Conservation (phyloP, 2,797 vertebrate species). For the Gambelia wislizenii region DNA sequence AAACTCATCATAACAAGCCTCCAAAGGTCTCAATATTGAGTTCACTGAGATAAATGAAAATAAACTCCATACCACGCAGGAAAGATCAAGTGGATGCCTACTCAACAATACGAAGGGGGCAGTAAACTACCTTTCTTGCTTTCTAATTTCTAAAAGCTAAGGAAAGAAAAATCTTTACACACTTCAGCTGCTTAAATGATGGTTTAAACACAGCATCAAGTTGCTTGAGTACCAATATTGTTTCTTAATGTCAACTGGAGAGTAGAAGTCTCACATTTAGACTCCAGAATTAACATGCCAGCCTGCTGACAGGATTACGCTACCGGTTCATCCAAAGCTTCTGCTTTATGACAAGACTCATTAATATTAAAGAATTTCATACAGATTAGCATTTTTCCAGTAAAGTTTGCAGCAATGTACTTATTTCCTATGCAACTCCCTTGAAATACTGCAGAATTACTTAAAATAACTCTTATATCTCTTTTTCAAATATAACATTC, state of each 20-base stretch:
- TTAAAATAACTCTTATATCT: slow-evolving; percentile 16
- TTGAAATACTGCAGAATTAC: not conserved
- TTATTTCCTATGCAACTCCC: slow-evolving; percentile 26
- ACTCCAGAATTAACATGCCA: not conserved
- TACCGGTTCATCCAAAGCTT: slow-evolving; percentile 38
- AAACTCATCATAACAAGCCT: not conserved
- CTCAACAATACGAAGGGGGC: too few species aligned
- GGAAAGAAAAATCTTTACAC: not conserved
- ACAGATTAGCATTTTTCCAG: slow-evolving; percentile 45
- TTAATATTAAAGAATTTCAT: slow-evolving; percentile 43
- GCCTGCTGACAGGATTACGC: slow-evolving; percentile 43
- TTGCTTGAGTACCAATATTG: slow-evolving; percentile 22
- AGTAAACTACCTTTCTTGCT: not conserved
- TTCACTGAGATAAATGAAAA: not conserved
- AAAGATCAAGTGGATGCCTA: not conserved
- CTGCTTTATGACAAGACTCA: slow-evolving; percentile 43
- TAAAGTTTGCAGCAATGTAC: slow-evolving; percentile 28
- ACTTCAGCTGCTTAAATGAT: slow-evolving; percentile 20
- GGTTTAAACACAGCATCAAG: slow-evolving; percentile 16
- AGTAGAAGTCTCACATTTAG: slow-evolving; percentile 5
- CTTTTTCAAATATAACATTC: not conserved
- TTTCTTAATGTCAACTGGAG: slow-evolving; percentile 13
- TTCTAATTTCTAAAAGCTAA: not conserved
- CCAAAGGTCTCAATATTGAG: not conserved
- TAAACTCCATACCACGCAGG: not conserved